Conservation (phyloP, 2,888 invertebrate species). For the Ganaspis brasiliensis region DNA sequence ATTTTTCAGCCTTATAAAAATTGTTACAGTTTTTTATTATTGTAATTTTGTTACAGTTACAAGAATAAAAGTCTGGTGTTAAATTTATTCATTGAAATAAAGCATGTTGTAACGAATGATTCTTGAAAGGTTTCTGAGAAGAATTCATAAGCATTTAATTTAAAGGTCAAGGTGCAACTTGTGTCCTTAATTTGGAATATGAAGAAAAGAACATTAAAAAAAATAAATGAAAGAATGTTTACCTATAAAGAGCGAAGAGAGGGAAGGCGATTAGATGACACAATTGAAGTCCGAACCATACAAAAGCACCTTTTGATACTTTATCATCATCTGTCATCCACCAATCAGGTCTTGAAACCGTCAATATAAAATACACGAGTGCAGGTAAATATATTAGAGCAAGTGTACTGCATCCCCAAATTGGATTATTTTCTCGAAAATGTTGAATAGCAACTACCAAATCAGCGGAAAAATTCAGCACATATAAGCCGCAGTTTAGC, state of each 20-base stretch:
- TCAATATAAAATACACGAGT: constrained; percentile 75
- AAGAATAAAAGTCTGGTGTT: neutral
- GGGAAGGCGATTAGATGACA: constrained; percentile 74
- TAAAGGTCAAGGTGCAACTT: neutral
- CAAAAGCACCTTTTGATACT: constrained; percentile 67
- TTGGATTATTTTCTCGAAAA: constrained; percentile 83
- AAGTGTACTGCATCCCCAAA: constrained; percentile 80
- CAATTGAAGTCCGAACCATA: constrained; percentile 75
- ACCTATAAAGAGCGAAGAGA: constrained; percentile 77
- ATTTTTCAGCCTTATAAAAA: too few relatives aligned
- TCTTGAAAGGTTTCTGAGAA: constrained; percentile 23
- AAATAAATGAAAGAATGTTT: constrained; percentile 45
- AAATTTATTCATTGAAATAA: neutral
- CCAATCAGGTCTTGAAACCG: constrained; percentile 78
- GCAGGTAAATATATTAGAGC: constrained; percentile 77
- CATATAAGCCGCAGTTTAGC: constrained; percentile 85
- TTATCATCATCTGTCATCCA: constrained; percentile 79
- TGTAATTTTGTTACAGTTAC: too few relatives aligned
- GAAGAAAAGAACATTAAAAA: constrained; percentile 2
- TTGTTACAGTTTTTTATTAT: too few relatives aligned
- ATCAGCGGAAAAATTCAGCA: constrained; percentile 86
- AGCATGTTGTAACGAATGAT: neutral
- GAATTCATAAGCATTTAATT: neutral
- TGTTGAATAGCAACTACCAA: constrained; percentile 86
- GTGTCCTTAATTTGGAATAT: neutral